Conservation (phyloP, 2,888 invertebrate genomes). For the Saturnia pavonia region DNA sequence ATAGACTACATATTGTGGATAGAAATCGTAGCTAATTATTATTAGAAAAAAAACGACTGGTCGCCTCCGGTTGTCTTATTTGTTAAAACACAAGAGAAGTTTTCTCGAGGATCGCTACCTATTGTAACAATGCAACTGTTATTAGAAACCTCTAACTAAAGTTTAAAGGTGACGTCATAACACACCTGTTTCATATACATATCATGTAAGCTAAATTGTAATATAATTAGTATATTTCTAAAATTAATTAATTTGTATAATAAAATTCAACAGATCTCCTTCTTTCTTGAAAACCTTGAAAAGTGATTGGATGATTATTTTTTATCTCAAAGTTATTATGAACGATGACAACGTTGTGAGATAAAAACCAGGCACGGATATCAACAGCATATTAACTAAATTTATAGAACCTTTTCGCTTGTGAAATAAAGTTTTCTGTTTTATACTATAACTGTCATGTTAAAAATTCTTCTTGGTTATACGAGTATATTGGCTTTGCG, state of each 20-base stretch:
- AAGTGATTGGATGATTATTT: slow-evolving; percentile 24
- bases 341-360: slow-evolving; percentile 18
- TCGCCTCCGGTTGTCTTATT: neutral
- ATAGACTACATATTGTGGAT: neutral
- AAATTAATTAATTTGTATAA: slow-evolving; percentile 4
- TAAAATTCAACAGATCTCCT: slow-evolving; percentile 20
- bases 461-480: too few relatives aligned
- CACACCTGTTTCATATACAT: neutral
- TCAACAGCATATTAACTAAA: neutral
- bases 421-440: neutral
- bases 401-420: neutral
- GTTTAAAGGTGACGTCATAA: neutral
- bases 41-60: too few relatives aligned
- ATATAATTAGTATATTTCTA: neutral
- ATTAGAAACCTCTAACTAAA: neutral
- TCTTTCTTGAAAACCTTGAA: slow-evolving; percentile 22
- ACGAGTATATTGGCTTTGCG: too few relatives aligned
- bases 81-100: neutral
- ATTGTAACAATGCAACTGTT: neutral
- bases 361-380: slow-evolving; percentile 3
- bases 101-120: neutral
- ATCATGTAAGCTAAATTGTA: neutral
- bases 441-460: neutral
- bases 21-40: neutral
- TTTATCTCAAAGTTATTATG: slow-evolving; percentile 19